Percentiles rank a stretch among this genome's conserved stretches.
These are phyloP conservation scores for Boloria selene DNA, from an alignment of 2,888 invertebrate species.

Conservation along the genomic window DNA sequence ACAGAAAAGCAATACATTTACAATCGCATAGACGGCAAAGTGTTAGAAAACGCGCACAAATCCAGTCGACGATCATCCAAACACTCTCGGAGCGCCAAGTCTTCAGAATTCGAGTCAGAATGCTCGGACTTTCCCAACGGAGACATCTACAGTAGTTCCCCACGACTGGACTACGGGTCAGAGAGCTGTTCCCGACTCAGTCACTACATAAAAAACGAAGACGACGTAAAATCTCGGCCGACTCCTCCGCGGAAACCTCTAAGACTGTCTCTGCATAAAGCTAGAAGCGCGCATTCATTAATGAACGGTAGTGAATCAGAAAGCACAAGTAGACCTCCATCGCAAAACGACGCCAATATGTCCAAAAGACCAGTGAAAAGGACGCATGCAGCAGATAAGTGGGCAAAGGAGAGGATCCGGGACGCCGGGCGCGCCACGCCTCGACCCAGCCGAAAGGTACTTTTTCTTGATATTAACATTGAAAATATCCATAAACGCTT, in stretches of 20 bases:
- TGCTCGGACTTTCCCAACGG: constrained; percentile 79
- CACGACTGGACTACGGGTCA: constrained; percentile 81
- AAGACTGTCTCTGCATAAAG: constrained; percentile 90
- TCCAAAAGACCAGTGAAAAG: constrained; percentile 83
- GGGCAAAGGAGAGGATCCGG: constrained; percentile 57
- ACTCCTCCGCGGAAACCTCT: constrained; percentile 93
- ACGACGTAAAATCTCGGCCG: constrained; percentile 83
- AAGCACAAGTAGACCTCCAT: constrained; percentile 58
- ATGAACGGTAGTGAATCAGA: constrained; percentile 74
- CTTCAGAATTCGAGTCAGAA: constrained; percentile 91
- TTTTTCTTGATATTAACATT: constrained; percentile 21
- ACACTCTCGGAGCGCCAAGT: constrained; percentile 85
- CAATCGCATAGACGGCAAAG: constrained; percentile 76
- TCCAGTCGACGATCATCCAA: constrained; percentile 74
- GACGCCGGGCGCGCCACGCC: constrained; percentile 68
- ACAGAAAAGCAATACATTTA: constrained; percentile 75
- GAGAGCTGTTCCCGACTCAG: constrained; percentile 78
- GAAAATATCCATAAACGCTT: too few species aligned
- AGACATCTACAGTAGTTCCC: constrained; percentile 68
- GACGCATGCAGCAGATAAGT: constrained; percentile 69
- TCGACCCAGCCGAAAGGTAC: constrained; percentile 58
- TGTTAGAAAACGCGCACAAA: constrained; percentile 80
- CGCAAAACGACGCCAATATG: constrained; percentile 50
- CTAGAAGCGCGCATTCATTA: constrained; percentile 90
- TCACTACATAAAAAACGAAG: constrained; percentile 71